Evolutionary conservation across 92 coral and sea anemone genomes (phyloP), one percentile per base, ranked within the genome.

Genomic region (Micromussa lordhowensis): DNA sequence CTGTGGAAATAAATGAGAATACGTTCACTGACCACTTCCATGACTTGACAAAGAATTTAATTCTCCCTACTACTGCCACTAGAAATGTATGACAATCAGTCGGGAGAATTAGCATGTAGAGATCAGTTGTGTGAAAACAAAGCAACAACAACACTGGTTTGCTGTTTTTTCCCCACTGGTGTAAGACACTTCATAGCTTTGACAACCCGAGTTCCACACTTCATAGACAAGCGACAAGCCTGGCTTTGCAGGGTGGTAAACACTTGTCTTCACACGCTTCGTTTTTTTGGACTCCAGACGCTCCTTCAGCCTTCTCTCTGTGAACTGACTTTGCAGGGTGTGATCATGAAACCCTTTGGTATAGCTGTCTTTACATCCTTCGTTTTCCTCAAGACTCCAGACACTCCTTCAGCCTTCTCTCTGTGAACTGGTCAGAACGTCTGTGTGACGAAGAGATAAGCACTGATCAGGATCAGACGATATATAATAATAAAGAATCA

Each of bases 371-470:
- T 64, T 1, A 34, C 22, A 21, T 31, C 3, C 35, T 53, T 31
- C 66, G 19, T 71, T 34, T 31, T 44, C 12, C 22, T 83, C 55
- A 91, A 10, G 93, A 82, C 57, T 82, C 91, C 55, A 91, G 90
- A 32, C 79, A 82, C 26, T 79, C 77, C 12, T 34, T 87, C 68
- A 91, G 74, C 70, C 75, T 91, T 71, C 76, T 81, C 30, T 91
- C 91, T 8, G 91, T 68, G 36, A 87, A 57, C 53, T 77, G 26
- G 73, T 91, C 93, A 7, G 91, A 83, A 36, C 78, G 91, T 30
- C 93, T 91, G 91, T 19, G 24, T 30, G 78, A 58, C 21, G 22
- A 38, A 58, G 16, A 57, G 55, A 85, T 28, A n/a, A 48, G 18
- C 10, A 68, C 22, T 24, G 3, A 80, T 51, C 26, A 85, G 24